Base-by-base conservation (phyloP, 1,140 invertebrate species). In the Micrasema minimum region DNA sequence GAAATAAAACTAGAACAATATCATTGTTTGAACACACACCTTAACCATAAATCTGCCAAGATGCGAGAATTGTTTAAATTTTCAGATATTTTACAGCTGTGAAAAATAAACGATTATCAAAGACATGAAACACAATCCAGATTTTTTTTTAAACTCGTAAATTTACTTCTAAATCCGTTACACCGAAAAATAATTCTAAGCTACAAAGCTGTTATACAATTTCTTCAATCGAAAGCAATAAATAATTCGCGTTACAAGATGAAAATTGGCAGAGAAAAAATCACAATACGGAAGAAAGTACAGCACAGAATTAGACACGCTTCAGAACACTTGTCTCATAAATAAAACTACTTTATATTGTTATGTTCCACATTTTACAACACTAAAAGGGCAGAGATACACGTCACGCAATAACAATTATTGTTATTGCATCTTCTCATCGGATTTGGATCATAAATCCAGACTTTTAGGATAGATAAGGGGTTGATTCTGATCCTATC, bases 181-280 rank as follows among this genome's bases (percentile, higher is more conserved):
- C 11, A 22, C 16, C 14, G 37, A 12, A 38, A 59, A 23, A 59
- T 31, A 38, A 7, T 59, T 38, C 18, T 41, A 20, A 9, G 9
- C 22, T 31, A 50, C 14, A 16, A 50, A 59, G 37, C 35, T 9
- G 35, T 12, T 20, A 22, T 35, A 41, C 9, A 59, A 59, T 41
- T 59, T 59, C 18, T 22, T 41, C 55, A 38, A 59, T 59, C 10
- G 55, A 59, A 38, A 59, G 35, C 18, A 2, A 59, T 59, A 59
- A 59, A 59, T 59, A 59, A 59, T 38, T 59, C 55, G 55, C 35
- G 20, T 41, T 14, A 23, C 22, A 22, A 14, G 18, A 41, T 43
- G 22, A 59, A 12, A 53, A 22, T 53, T 53, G 50, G 26, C 20
- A 53, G 7, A 31, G 26, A 22, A 53, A n/a, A 31, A 6, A 53